Evolutionary conservation across 53 echinoderm and acorn worm genomes (phyloP).

Genomic region (Paracentrotus lividus): DNA sequence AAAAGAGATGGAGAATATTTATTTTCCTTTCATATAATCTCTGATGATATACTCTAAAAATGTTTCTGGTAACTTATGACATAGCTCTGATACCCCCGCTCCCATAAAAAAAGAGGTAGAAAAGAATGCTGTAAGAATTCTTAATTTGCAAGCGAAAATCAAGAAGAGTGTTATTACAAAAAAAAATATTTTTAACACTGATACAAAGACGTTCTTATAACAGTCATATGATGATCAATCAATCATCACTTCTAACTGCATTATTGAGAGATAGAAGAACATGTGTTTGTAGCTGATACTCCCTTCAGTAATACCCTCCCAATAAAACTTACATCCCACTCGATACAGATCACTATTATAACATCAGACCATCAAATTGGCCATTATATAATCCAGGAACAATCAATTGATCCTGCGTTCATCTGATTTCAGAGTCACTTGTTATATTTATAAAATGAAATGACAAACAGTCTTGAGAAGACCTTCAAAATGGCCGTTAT

Average conservation of each 20-base stretch:
- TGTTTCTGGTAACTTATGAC: no score
- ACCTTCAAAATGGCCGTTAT: slow-evolving; percentile 9
- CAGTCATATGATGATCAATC: background rate
- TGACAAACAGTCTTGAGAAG: no score
- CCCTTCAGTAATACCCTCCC: background rate
- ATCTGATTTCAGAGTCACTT: slow-evolving; percentile 14
- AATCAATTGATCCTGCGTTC: slow-evolving; percentile 36
- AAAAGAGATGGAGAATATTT: background rate
- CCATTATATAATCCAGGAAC: slow-evolving; percentile 31
- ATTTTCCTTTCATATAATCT: background rate
- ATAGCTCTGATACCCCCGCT: no score
- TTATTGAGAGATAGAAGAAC: background rate
- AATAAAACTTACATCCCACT: background rate
- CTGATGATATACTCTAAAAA: no score
- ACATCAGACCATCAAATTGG: background rate
- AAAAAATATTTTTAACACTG: no score
- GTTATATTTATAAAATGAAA: no score
- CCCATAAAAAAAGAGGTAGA: no score
- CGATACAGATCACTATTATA: slow-evolving; percentile 7
- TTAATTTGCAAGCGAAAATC: no score
- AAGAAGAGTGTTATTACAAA: no score
- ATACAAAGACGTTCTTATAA: background rate
- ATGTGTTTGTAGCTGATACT: background rate
- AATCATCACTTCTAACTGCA: background rate
- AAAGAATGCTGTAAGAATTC: no score